Percentiles rank a stretch among this genome's conserved stretches.
Evolutionary conservation across 2,888 invertebrate genomes (phyloP).

Genomic region (Hirtodrosophila cameraria): DNA sequence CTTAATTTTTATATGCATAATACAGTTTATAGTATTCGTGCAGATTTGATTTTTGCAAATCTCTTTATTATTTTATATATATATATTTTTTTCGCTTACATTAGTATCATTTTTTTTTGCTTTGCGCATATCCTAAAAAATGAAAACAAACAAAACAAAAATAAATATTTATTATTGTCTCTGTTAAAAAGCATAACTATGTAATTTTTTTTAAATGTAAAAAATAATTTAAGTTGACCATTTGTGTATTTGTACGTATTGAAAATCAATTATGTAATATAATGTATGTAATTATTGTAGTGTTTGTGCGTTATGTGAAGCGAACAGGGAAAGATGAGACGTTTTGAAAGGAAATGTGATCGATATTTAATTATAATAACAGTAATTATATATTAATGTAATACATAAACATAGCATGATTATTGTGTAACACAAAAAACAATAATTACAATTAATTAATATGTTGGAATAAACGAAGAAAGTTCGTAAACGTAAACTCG

Average conservation of each 20-base stretch:
- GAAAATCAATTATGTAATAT: conserved; percentile 35
- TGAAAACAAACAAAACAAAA: conserved; percentile 16
- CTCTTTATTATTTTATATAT: conserved; percentile 49
- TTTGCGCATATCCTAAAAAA: conserved; percentile 12
- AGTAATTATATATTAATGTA: conserved; percentile 59
- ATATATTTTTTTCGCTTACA: conserved; percentile 26
- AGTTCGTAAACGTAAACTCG: conserved; percentile 18
- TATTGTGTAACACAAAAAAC: conserved; percentile 65
- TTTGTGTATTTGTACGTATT: conserved; percentile 43
- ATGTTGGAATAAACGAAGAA: conserved; percentile 54
- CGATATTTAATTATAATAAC: conserved; percentile 78
- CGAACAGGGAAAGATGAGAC: conserved; percentile 68
- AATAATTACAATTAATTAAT: conserved; percentile 63
- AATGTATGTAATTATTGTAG: conserved; percentile 44
- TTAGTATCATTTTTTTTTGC: conserved; percentile 41
- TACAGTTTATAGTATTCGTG: conserved; percentile 64
- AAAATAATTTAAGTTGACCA: conserved; percentile 38
- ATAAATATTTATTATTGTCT: conserved; percentile 43
- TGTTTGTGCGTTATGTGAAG: conserved; percentile 55
- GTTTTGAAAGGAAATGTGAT: conserved; percentile 82
- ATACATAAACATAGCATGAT: conserved; percentile 58
- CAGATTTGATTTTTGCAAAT: conserved; percentile 73
- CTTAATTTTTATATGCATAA: conserved; percentile 43
- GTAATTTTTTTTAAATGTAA: conserved; percentile 22
- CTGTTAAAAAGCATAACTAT: conserved; percentile 16